A percentile compares a stretch with the other conserved stretches of the same genome.
Conservation (phyloP, 2,113 vertebrate genomes). For the Mastomys natalensis region DNA sequence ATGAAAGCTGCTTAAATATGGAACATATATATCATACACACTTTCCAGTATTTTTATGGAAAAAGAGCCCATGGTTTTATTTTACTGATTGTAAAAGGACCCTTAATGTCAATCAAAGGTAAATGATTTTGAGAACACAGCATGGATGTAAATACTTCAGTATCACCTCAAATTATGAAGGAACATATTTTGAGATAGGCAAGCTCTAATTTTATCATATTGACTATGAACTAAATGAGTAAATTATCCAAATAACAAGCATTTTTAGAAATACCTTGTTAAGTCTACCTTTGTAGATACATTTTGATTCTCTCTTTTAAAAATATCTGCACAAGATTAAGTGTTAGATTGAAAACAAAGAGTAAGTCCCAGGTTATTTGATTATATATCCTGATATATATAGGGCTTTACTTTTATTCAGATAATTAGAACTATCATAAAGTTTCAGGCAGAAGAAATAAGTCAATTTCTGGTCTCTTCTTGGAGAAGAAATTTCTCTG, state of each 20-base stretch:
- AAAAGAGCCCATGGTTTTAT: neutral
- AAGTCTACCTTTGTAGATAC: neutral
- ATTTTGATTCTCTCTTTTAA: neutral
- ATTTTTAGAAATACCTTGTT: neutral
- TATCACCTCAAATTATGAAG: neutral
- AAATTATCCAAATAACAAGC: neutral
- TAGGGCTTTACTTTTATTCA: constrained; percentile 36
- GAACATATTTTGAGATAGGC: neutral
- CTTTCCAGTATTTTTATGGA: neutral
- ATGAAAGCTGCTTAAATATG: neutral
- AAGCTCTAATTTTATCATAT: neutral
- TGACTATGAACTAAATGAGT: constrained; percentile 19
- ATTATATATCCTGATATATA: neutral
- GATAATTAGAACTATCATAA: neutral
- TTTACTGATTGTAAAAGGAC: constrained; percentile 2
- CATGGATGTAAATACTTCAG: neutral
- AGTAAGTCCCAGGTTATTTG: neutral
- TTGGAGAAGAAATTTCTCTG: constrained; percentile 21
- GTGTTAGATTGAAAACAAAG: constrained; percentile 25
- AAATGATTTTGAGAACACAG: neutral
- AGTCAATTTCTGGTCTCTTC: neutral
- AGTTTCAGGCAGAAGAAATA: constrained; percentile 17
- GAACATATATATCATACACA: neutral
- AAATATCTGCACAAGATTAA: neutral
- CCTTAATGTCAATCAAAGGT: neutral